Base-by-base conservation (phyloP, 2,888 invertebrate genomes). In the Cheilosia urbana region DNA sequence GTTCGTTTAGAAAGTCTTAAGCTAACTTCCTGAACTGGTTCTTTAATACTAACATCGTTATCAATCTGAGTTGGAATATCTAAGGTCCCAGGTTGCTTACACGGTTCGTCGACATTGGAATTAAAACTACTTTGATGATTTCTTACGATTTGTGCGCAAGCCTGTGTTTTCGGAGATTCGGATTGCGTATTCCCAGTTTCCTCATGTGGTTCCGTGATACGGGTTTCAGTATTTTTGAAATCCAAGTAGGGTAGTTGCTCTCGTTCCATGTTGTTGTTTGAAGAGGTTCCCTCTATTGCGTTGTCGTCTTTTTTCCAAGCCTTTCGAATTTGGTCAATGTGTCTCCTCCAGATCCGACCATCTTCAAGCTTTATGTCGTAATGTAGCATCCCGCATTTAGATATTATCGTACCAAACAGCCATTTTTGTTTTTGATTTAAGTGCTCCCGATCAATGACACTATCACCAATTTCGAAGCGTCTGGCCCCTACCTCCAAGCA, bases 321-420 rank as follows among this genome's bases (percentile, higher is more conserved):
- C 13, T 40, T 40, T 2, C 40, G 40, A 40, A 53, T 53, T 19
- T 53, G 53, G 27, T 53, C 53, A 27, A 53, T 24, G 19, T 53
- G 53, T 6, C 53, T 24, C 24, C 2, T 53, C 53, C 53, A 53
- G 5, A 7, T 19, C 7, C 53, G 47, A 13, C 53, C 53, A n/a
- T 53, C 53, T 2, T 53, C 53, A 15, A 53, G 15, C 21, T 24
- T 1, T 0, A 53, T 53, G 9, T 27, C 9, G 6, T 19, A n/a
- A 15, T 17, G 24, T n/a, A n/a, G n/a, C n/a, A n/a, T n/a, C n/a
- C n/a, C n/a, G n/a, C n/a, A n/a, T n/a, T n/a, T n/a, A n/a, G n/a
- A 1, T 21, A 2, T 21, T n/a, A n/a, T n/a, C n/a, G n/a, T n/a
- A n/a, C n/a, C n/a, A n/a, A n/a, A n/a, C n/a, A n/a, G n/a, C n/a